These are phyloP conservation scores for Pseudachorutes palmiensis DNA, from an alignment of 1,140 invertebrate species.

Conservation along the genomic window DNA sequence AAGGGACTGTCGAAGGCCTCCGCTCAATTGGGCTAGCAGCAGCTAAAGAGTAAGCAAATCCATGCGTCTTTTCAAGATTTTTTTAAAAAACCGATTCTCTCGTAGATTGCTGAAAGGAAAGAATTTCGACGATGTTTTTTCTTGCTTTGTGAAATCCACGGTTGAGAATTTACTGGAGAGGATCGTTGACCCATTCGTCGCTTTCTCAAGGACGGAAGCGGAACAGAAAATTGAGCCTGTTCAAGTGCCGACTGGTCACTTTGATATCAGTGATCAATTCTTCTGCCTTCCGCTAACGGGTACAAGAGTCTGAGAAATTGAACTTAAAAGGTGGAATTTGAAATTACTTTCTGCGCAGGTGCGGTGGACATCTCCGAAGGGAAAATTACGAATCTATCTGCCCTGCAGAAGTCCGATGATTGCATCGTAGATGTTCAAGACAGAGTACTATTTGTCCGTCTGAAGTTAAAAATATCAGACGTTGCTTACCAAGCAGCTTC, in stretches of 20 bases:
- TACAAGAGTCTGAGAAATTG: background rate
- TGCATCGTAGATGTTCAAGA: background rate
- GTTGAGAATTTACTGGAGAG: background rate
- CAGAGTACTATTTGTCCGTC: background rate
- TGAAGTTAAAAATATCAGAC: background rate
- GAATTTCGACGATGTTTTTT: conserved; percentile 3
- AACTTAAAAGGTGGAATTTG: background rate
- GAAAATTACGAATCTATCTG: conserved; percentile 1
- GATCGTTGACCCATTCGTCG: background rate
- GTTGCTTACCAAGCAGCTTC: background rate
- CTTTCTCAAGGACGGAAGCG: background rate
- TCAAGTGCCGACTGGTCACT: background rate
- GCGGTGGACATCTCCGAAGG: background rate
- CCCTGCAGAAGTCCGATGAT: background rate
- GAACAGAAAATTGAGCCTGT: background rate
- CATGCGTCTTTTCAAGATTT: too few relatives aligned
- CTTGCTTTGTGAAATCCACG: background rate
- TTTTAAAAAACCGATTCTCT: background rate
- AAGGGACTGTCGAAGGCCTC: background rate
- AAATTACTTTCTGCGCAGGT: too few relatives aligned
- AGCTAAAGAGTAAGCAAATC: background rate
- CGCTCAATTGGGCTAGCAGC: background rate
- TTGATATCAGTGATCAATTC: background rate
- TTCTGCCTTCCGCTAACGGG: conserved; percentile 7
- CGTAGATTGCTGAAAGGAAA: background rate